Conservation (phyloP, 2,797 vertebrate species). For the Sphenodon punctatus region DNA sequence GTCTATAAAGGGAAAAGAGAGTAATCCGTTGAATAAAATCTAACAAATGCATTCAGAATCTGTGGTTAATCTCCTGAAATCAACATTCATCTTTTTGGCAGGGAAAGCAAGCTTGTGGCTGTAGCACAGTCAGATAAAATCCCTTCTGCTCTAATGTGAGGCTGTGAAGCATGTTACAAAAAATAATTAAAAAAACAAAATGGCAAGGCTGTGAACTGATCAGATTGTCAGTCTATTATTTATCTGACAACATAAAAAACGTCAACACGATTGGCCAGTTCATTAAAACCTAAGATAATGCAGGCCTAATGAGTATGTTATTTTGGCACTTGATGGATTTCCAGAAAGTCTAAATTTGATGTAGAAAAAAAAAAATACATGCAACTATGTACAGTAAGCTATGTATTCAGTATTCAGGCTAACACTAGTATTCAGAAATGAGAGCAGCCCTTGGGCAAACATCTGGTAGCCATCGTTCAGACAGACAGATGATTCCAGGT, state of each 20-base stretch:
- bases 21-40: not conserved
- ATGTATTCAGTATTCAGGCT: too few relatives aligned
- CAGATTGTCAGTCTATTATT: not conserved
- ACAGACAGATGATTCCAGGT: too few relatives aligned
- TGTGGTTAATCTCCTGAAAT: slow-evolving; percentile 24
- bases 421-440: too few relatives aligned
- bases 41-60: not conserved
- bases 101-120: not conserved
- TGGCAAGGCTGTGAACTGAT: not conserved
- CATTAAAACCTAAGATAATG: too few relatives aligned
- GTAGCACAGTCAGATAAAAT: not conserved
- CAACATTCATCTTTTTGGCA: not conserved
- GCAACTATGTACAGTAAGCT: too few relatives aligned
- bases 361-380: too few relatives aligned
- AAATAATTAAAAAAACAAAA: too few relatives aligned
- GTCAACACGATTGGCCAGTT: not conserved
- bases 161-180: not conserved
- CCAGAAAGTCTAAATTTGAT: too few relatives aligned
- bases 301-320: too few relatives aligned
- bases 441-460: too few relatives aligned
- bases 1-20: not conserved
- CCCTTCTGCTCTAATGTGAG: not conserved
- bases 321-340: too few relatives aligned
- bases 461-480: too few relatives aligned
- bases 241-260: not conserved